These are phyloP conservation scores for Cosmopolites sordidus DNA, from an alignment of 2,888 invertebrate species.

Conservation along the genomic window DNA sequence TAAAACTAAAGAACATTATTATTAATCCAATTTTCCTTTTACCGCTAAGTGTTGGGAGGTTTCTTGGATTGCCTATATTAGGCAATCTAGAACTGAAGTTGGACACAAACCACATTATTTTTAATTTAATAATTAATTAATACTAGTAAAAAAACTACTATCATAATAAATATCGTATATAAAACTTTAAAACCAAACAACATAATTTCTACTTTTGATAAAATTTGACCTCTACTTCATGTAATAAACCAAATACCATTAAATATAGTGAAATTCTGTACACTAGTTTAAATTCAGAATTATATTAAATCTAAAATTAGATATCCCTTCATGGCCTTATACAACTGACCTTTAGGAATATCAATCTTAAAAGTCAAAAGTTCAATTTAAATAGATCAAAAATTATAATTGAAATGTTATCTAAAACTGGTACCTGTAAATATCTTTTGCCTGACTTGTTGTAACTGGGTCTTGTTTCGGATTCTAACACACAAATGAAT, in stretches of 20 bases:
- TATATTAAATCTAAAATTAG: background rate
- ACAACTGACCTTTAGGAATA: conserved; percentile 12
- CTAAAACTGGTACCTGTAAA: conserved; percentile 67
- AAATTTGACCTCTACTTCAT: background rate
- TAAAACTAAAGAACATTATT: too few relatives aligned
- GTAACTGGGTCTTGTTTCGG: conserved; percentile 73
- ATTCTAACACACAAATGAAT: conserved; percentile 88
- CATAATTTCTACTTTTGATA: too few relatives aligned
- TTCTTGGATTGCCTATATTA: too few relatives aligned
- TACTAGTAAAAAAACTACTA: too few relatives aligned
- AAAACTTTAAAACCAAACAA: too few relatives aligned
- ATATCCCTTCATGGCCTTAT: background rate
- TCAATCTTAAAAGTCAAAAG: conserved; percentile 10
- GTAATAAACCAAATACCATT: background rate
- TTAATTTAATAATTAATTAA: too few relatives aligned
- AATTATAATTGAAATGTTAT: conserved; percentile 18
- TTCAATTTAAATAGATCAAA: background rate
- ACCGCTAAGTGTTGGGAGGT: too few relatives aligned
- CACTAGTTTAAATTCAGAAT: background rate
- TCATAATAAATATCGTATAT: too few relatives aligned
- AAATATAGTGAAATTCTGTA: background rate
- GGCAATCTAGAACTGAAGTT: too few relatives aligned
- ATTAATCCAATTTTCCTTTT: too few relatives aligned
- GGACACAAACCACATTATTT: too few relatives aligned
- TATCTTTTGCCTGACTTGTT: conserved; percentile 70